Conservation (phyloP, 2,888 invertebrate genomes). For the Bombylius discolor region DNA sequence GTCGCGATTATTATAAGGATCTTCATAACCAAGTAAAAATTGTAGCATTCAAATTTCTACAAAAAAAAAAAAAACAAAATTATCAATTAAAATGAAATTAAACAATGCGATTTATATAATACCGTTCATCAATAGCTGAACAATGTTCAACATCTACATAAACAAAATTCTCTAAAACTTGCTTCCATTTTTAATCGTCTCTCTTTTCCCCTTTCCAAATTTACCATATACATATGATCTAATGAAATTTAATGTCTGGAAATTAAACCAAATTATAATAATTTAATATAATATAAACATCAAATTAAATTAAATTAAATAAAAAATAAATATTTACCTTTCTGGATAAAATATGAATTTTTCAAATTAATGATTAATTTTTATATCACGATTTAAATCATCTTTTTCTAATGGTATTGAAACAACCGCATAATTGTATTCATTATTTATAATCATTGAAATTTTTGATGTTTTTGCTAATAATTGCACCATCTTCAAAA, state of each 20-base stretch:
- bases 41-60: conserved; percentile 51
- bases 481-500: conserved; percentile 76
- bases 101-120: too few relatives aligned
- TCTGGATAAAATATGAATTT: too few relatives aligned
- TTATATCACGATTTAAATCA: too few relatives aligned
- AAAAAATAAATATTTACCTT: too few relatives aligned
- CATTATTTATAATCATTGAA: conserved; percentile 66
- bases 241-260: conserved; percentile 52
- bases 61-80: conserved; percentile 23
- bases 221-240: conserved; percentile 83
- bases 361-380: too few relatives aligned
- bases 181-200: conserved; percentile 64
- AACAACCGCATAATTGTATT: conserved; percentile 66
- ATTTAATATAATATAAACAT: background rate
- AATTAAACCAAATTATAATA: conserved; percentile 9
- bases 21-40: conserved; percentile 69
- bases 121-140: conserved; percentile 86
- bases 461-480: conserved; percentile 57
- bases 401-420: conserved; percentile 64
- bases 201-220: conserved; percentile 70
- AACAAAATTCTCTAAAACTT: conserved; percentile 67
- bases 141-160: conserved; percentile 58
- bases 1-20: conserved; percentile 83
- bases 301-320: too few relatives aligned
- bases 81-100: background rate